phyloP scores from a whole-genome alignment of 2,797 vertebrate genomes.

The Poeciliopsis gracilis region DNA sequence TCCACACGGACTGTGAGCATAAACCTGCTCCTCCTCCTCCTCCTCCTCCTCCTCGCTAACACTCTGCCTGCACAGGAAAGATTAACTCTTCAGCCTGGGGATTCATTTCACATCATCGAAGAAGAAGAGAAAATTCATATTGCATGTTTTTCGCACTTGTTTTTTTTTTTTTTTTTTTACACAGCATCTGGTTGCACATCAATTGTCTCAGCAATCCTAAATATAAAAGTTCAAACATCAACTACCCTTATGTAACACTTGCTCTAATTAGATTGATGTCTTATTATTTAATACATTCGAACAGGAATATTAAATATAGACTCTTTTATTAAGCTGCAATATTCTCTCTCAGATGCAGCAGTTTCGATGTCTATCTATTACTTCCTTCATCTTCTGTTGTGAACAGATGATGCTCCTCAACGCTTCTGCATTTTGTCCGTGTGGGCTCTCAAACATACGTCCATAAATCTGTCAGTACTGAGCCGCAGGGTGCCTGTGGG shows the following conservation, averaged over 20 bases:
- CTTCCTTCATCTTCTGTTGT: constrained; percentile 41
- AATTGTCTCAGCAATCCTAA: background rate
- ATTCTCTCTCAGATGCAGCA: constrained; percentile 26
- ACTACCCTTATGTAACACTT: background rate
- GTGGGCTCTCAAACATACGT: constrained; percentile 16
- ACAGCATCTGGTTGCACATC: background rate
- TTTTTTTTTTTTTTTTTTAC: background rate
- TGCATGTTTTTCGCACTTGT: background rate
- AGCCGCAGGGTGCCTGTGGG: constrained; percentile 5
- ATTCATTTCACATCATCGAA: constrained; percentile 29
- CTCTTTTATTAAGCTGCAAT: constrained; percentile 9
- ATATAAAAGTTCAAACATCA: background rate
- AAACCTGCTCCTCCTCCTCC: constrained; percentile 43
- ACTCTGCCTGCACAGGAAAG: constrained; percentile 29
- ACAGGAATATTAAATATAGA: background rate
- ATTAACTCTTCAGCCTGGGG: constrained; percentile 22
- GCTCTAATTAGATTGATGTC: background rate
- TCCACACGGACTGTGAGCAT: constrained; percentile 36
- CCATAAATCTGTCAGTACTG: background rate
- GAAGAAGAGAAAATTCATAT: constrained; percentile 21
- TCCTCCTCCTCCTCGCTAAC: constrained; percentile 44
- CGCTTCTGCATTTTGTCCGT: constrained; percentile 31
- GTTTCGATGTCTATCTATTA: constrained; percentile 28
- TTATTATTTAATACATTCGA: constrained; percentile 8
- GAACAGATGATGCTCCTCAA: constrained; percentile 6